Evolutionary conservation across 2,113 vertebrate species (phyloP), one percentile per base, ranked within the genome.

Genomic region (Myxocyprinus asiaticus): DNA sequence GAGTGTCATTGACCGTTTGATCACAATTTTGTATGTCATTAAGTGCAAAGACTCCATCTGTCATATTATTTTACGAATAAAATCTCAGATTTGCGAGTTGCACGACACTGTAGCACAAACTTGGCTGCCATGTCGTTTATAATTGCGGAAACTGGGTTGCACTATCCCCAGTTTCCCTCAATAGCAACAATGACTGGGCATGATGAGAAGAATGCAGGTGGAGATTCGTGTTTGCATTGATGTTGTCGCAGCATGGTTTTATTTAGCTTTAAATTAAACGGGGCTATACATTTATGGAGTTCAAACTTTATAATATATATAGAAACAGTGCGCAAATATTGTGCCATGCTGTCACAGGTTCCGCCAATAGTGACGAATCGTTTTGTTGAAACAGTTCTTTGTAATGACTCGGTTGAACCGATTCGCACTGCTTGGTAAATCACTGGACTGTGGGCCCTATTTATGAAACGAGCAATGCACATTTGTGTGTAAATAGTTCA

Each of bases 111-210:
- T 42, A 59, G 14, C 42, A 5, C 15, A 7, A 61, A 47, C 43
- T 7, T 22, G 10, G n/a, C n/a, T 61, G 43, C 47, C 43, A 47
- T 12, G 3, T 47, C 55, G 10, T 59, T 47, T 59, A 9, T 10
- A 15, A 45, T 9, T 51, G 14, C 10, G 10, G 5, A 50, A 51
- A 17, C 67, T 14, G 67, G 64, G 11, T 67, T 51, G n/a, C 64
- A 55, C 17, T 68, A 50, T 67, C 3, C 43, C 3, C 68, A 6
- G 17, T 72, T 70, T n/a, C 7, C 63, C 14, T 9, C 61, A 79
- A 55, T 67, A 70, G 75, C 66, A 79, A 74, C 77, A 67, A 79
- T 83, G 77, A 79, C 77, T 74, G 66, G 65, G 81, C 77, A 79
- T 65, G 67, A 83, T 83, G 62, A 55, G 42, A 44, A 44, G 59